Conservation (phyloP, 1,140 invertebrate genomes). For the Helicorthomorpha holstii region DNA sequence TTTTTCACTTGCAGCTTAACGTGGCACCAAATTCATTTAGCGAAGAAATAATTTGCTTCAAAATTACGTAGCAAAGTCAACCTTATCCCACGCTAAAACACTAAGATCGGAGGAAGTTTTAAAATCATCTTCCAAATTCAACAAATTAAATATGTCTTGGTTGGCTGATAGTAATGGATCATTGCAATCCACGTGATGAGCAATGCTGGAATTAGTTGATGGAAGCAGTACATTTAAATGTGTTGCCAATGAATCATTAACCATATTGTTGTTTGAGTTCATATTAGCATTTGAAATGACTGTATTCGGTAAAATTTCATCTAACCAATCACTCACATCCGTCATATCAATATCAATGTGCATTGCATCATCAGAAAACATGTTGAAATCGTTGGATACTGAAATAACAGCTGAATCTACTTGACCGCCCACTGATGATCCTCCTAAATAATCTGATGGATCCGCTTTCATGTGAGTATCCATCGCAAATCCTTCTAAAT, state of each 20-base stretch:
- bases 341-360: constrained; percentile 37
- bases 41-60: too few relatives aligned
- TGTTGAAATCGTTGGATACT: constrained; percentile 14
- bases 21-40: too few relatives aligned
- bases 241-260: constrained; percentile 13
- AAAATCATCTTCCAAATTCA: constrained; percentile 51
- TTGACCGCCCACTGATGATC: not conserved
- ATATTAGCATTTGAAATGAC: constrained; percentile 5
- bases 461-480: constrained; percentile 10
- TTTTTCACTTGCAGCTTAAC: too few relatives aligned
- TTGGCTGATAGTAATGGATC: constrained; percentile 42
- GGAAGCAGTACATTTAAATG: too few relatives aligned
- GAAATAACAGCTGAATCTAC: constrained; percentile 14
- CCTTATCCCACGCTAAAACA: constrained; percentile 37
- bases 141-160: constrained; percentile 47
- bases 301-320: constrained; percentile 37
- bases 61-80: constrained; percentile 40
- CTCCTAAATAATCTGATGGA: constrained; percentile 10
- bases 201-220: constrained; percentile 15
- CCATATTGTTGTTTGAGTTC: not conserved
- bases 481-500: constrained; percentile 12
- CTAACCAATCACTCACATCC: constrained; percentile 50
- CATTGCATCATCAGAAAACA: constrained; percentile 11
- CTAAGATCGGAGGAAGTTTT: constrained; percentile 36
- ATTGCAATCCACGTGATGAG: constrained; percentile 32